Conservation (phyloP, 2,113 vertebrate genomes). For the Thryonomys swinderianus region DNA sequence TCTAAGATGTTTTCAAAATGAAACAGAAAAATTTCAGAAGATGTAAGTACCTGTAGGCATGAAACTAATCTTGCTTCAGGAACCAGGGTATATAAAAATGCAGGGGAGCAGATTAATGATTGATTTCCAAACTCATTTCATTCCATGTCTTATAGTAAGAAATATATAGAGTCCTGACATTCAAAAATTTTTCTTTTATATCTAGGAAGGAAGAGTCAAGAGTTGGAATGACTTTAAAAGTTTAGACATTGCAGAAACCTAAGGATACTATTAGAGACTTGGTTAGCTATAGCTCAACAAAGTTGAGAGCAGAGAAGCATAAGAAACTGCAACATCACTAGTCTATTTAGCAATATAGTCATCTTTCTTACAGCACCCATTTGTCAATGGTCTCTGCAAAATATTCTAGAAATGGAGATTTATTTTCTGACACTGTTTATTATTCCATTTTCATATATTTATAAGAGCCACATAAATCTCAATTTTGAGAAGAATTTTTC, state of each 20-base stretch:
- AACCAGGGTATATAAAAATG: slow-evolving; percentile 43
- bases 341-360: background rate
- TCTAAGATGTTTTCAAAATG: slow-evolving; percentile 58
- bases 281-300: background rate
- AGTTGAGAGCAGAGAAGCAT: background rate
- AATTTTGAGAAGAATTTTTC: background rate
- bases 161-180: background rate
- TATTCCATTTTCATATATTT: background rate
- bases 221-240: background rate
- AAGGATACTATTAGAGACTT: slow-evolving; percentile 1
- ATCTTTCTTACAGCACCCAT: background rate
- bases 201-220: background rate
- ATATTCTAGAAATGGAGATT: background rate
- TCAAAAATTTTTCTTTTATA: background rate
- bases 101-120: background rate
- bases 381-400: background rate
- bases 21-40: slow-evolving; percentile 44
- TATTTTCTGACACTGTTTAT: background rate
- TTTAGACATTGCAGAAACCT: background rate
- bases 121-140: slow-evolving; percentile 39
- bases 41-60: background rate
- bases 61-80: slow-evolving; percentile 15
- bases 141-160: background rate
- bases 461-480: background rate
- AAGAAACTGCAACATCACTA: background rate